phyloP scores from a whole-genome alignment of 2,888 invertebrate species.

The Conchocele bisecta region DNA sequence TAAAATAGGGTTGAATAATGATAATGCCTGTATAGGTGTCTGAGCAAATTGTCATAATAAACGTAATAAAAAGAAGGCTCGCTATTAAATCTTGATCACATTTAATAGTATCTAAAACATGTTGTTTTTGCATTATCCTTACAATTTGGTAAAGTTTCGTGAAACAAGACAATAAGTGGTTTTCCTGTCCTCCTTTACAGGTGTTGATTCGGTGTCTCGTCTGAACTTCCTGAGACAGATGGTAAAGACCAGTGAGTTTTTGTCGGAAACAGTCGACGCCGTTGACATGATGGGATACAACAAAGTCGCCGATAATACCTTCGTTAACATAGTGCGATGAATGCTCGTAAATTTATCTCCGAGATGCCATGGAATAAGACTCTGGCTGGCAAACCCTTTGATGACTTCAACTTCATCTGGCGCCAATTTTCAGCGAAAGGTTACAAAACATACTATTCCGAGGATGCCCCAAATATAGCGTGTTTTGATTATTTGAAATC shows the following conservation, averaged over 20 bases:
- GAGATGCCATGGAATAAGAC: constrained; percentile 66
- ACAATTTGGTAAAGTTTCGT: no score
- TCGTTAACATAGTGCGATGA: constrained; percentile 91
- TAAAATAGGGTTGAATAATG: no score
- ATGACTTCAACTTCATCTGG: constrained; percentile 90
- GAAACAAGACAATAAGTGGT: no score
- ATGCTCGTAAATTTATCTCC: constrained; percentile 83
- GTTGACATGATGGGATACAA: constrained; percentile 93
- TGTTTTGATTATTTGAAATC: constrained; percentile 91
- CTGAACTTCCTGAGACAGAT: constrained; percentile 92
- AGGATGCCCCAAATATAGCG: constrained; percentile 91
- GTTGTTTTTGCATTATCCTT: no score
- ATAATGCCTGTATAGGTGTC: no score
- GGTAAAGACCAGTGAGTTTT: constrained; percentile 86
- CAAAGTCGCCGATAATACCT: constrained; percentile 97
- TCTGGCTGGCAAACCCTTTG: constrained; percentile 56
- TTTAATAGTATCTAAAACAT: no score
- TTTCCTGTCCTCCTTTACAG: no score
- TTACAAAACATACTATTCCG: constrained; percentile 91
- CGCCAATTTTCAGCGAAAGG: constrained; percentile 89
- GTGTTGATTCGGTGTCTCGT: constrained; percentile 94
- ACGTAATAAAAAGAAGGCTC: no score
- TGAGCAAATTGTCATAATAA: no score
- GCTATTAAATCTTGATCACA: no score
- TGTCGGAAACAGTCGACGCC: constrained; percentile 87